A percentile compares a stretch with the other conserved stretches of the same genome.
These are phyloP conservation scores for Lophura nycthemera DNA, from an alignment of 2,113 vertebrate genomes.

Conservation along the genomic window DNA sequence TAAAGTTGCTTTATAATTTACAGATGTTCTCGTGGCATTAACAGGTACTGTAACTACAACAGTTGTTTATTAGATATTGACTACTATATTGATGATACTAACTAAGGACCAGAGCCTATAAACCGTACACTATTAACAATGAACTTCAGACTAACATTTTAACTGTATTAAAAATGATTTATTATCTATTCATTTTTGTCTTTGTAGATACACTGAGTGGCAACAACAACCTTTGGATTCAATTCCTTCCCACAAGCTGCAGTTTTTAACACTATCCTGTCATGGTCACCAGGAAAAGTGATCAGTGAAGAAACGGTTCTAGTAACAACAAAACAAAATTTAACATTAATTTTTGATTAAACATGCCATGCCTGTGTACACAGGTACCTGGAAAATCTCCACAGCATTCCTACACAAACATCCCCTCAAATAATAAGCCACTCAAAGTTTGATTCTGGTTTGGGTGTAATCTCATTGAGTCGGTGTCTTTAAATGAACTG, in stretches of 20 bases:
- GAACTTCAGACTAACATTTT: neutral
- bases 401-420: neutral
- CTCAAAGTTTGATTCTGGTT: neutral
- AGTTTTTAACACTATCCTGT: neutral
- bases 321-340: neutral
- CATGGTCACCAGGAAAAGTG: neutral
- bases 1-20: neutral
- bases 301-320: neutral
- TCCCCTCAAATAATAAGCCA: neutral
- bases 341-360: neutral
- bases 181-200: neutral
- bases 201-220: neutral
- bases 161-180: neutral
- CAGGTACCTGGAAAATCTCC: neutral
- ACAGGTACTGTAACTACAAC: neutral
- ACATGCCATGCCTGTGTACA: neutral
- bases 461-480: neutral
- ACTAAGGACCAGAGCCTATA: neutral
- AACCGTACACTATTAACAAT: neutral
- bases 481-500: neutral
- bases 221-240: neutral
- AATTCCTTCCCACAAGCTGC: neutral
- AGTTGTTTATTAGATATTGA: neutral
- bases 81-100: neutral
- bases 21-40: neutral